Conservation (phyloP, 2,113 vertebrate genomes). For the Chloropsis hardwickii region DNA sequence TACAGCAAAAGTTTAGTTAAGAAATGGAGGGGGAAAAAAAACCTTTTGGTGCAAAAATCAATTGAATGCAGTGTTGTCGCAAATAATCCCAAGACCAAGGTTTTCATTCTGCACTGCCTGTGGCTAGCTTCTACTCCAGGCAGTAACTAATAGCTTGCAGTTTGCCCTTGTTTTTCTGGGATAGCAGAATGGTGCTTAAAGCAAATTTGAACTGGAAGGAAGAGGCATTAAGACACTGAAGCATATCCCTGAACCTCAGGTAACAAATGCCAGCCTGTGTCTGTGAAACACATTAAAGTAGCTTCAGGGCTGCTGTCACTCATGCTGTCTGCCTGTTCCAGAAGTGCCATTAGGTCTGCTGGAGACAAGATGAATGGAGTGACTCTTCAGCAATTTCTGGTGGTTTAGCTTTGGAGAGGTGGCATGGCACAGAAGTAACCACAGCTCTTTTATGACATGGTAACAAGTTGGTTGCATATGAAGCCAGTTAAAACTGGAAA, state of each 20-base stretch:
- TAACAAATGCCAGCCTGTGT: background rate
- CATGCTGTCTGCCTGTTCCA: background rate
- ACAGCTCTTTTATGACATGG: background rate
- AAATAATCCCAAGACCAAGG: background rate
- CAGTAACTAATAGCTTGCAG: background rate
- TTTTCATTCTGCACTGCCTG: background rate
- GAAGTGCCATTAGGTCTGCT: background rate
- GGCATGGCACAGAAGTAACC: background rate
- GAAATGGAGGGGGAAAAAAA: background rate
- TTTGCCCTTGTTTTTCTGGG: background rate
- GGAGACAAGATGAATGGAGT: background rate
- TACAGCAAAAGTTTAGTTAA: background rate
- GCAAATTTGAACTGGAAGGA: background rate
- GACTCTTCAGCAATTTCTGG: background rate
- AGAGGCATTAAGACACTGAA: constrained; percentile 1
- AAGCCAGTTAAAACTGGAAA: background rate
- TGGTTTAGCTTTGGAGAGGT: background rate
- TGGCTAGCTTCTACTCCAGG: background rate
- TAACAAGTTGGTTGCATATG: background rate
- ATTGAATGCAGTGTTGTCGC: background rate
- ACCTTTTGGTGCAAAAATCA: background rate
- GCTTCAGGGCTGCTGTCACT: constrained; percentile 11
- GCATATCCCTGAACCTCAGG: background rate
- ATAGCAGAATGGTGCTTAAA: background rate
- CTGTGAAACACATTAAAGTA: background rate